phyloP scores from a whole-genome alignment of 2,113 vertebrate genomes.

The Vidua chalybeata region DNA sequence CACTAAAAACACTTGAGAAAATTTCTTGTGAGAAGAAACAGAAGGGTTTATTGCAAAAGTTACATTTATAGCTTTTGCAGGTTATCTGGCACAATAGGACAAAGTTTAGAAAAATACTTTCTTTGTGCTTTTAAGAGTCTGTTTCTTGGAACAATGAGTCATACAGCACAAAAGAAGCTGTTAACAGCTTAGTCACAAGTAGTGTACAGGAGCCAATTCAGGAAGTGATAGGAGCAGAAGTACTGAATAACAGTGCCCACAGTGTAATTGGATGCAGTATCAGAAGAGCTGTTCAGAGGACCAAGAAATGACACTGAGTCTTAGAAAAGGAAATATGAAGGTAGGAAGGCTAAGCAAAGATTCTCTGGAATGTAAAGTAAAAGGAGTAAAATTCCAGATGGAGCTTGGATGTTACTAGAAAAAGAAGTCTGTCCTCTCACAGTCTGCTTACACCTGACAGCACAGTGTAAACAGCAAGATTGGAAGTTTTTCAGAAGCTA shows the following conservation, averaged over 20 bases:
- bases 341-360: neutral
- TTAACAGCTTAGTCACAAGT: neutral
- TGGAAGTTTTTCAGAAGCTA: neutral
- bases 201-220: constrained; percentile 1
- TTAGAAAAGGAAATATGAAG: neutral
- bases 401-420: neutral
- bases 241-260: neutral
- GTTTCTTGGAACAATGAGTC: constrained; percentile 19
- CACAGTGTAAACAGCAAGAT: neutral
- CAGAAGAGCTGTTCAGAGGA: neutral
- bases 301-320: neutral
- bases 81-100: neutral
- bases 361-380: neutral
- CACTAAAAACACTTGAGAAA: neutral
- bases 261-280: neutral
- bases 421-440: neutral
- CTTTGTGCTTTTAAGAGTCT: neutral
- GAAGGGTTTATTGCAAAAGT: neutral
- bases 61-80: neutral
- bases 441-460: neutral
- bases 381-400: neutral
- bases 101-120: constrained; percentile 12
- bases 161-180: neutral
- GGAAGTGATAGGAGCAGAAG: neutral
- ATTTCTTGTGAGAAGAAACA: neutral